Evolutionary conservation across 2,797 vertebrate genomes (phyloP), one percentile per base, ranked within the genome.

Genomic region (Botia almorhae): DNA sequence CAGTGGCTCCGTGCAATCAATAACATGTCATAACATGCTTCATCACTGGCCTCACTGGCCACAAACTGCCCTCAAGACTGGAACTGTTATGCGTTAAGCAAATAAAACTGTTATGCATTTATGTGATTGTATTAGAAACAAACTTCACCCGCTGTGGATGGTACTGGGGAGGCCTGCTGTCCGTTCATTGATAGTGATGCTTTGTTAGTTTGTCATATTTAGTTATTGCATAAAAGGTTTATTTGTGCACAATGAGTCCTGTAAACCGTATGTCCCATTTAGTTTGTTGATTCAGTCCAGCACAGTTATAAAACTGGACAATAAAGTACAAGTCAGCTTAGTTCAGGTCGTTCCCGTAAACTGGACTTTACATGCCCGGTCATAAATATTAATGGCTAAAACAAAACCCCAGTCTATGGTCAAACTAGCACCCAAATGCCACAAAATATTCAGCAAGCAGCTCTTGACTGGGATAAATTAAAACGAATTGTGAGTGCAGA

Each of bases 311-410:
- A 61, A 33, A 6, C 23, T 61, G 26, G 60, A 6, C 2, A 10
- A 17, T 29, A 29, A 11, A 50, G 14, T 14, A 21, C 4, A 61
- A 39, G 26, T 60, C 67, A 69, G 53, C 39, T 58, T 39, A 33
- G 56, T 60, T 55, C 51, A 74, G 50, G 33, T 26, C 26, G 12
- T 51, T 76, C 10, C 5, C 13, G 8, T 48, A 61, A 61, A 61
- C 5, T 61, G 23, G 23, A 61, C 39, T 26, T 43, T 50, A 77
- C 17, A 26, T 56, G 23, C 36, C 16, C 19, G n/a, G 23, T n/a
- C 55, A 10, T 77, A 82, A 50, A 72, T 48, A 14, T 36, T 67
- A 51, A 51, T 68, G 36, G 46, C 23, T 69, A 33, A 73, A 81
- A 77, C 36, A 74, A 46, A 81, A 64, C 21, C 69, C n/a, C 14